phyloP scores from a whole-genome alignment of 2,888 invertebrate species.

The Lithosia quadra region DNA sequence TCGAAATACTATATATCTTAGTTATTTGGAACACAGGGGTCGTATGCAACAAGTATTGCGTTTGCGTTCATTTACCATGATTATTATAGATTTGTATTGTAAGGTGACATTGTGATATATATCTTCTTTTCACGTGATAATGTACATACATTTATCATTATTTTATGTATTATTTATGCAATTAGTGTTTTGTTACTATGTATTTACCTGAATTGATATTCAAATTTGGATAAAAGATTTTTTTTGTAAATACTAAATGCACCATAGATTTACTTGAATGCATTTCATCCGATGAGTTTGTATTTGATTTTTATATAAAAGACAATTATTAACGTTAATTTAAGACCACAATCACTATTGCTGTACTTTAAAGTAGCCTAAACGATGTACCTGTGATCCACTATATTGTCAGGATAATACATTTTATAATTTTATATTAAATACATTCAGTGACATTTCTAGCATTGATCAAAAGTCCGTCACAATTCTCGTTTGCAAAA shows the following conservation, averaged over 20 bases:
- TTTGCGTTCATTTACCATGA: slow-evolving; percentile 33
- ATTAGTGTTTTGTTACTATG: slow-evolving; percentile 39
- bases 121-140: slow-evolving; percentile 40
- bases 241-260: slow-evolving; percentile 64
- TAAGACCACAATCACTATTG: slow-evolving; percentile 41
- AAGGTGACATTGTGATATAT: slow-evolving; percentile 46
- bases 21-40: slow-evolving; percentile 35
- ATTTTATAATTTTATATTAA: slow-evolving; percentile 28
- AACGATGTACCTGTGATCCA: slow-evolving; percentile 55
- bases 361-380: slow-evolving; percentile 48
- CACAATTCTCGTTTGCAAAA: neutral
- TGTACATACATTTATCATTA: slow-evolving; percentile 38
- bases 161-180: slow-evolving; percentile 39
- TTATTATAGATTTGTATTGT: slow-evolving; percentile 24
- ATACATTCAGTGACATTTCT: slow-evolving; percentile 43
- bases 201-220: slow-evolving; percentile 52
- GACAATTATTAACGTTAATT: slow-evolving; percentile 60
- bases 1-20: slow-evolving; percentile 36
- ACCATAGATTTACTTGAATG: slow-evolving; percentile 51
- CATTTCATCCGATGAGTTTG: slow-evolving; percentile 63
- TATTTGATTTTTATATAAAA: slow-evolving; percentile 64
- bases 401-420: slow-evolving; percentile 47
- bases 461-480: slow-evolving; percentile 30
- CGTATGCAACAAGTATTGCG: slow-evolving; percentile 28
- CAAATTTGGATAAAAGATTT: slow-evolving; percentile 43